A percentile compares a stretch with the other conserved stretches of the same genome.
These are phyloP conservation scores for Zingel zingel DNA, from an alignment of 2,113 vertebrate species.

Conservation along the genomic window DNA sequence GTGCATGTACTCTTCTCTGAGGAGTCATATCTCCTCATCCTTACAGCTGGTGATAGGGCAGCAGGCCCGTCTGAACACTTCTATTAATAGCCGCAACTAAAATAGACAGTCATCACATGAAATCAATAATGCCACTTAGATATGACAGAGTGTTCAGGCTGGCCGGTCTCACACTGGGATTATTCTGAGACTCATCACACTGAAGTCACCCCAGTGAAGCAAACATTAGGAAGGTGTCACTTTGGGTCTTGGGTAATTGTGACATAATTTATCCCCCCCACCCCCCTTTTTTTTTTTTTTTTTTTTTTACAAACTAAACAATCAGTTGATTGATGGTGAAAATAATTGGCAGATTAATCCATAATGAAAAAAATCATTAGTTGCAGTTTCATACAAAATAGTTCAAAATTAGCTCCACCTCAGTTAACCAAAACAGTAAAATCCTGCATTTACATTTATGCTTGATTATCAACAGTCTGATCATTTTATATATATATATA, in stretches of 20 bases:
- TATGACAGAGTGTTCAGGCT: slow-evolving; percentile 61
- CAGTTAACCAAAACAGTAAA: background rate
- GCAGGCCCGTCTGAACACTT: slow-evolving; percentile 46
- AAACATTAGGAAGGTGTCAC: background rate
- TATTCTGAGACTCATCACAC: slow-evolving; percentile 28
- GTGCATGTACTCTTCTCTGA: slow-evolving; percentile 39
- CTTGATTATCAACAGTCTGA: background rate
- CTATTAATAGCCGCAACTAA: slow-evolving; percentile 76
- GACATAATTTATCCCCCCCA: too few species aligned
- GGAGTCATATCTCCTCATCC: slow-evolving; percentile 57
- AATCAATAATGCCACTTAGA: slow-evolving; percentile 81
- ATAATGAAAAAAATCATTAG: background rate
- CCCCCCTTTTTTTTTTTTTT: too few species aligned
- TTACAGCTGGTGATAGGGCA: slow-evolving; percentile 45
- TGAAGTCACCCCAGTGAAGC: too few species aligned
- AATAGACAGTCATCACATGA: slow-evolving; percentile 79
- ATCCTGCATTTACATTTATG: background rate
- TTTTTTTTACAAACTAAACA: too few species aligned
- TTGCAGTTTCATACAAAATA: too few species aligned
- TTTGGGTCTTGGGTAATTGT: background rate
- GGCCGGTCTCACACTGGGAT: slow-evolving; percentile 33
- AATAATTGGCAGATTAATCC: background rate
- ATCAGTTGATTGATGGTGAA: background rate
- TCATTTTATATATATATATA: background rate
- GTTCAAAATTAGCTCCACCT: background rate